Base-by-base conservation (phyloP, 2,888 invertebrate genomes). In the Habrosyne pyritoides region DNA sequence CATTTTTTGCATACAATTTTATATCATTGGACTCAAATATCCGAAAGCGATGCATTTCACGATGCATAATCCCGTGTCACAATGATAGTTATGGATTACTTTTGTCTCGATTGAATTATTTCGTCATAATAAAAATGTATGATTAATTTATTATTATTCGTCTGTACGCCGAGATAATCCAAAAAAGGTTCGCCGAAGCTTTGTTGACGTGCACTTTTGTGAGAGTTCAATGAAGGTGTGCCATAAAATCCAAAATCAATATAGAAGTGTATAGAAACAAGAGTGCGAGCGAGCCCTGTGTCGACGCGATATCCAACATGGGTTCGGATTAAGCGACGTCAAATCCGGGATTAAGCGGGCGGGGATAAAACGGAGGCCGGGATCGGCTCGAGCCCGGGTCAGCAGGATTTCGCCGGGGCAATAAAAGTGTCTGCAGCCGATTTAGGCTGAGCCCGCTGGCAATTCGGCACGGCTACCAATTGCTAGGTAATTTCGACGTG, bases 281-380 rank as follows among this genome's bases (percentile, higher is more conserved):
- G 81, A 83, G 87, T 80, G 81, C 80, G 84, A 82, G 77, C 76
- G 84, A 83, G 82, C 84, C 84, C 87, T 91, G 91, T 91, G 91
- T 87, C 89, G 91, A 89, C 93, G 94, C 93, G 94, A 94, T 93
- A 93, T 93, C 93, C 93, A 92, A 94, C 94, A 93, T 93, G 94
- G 94, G 94, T 93, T 82, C 91, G 93, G 94, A 94, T 94, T 94
- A 94, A 93, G 91, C 89, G 89, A 92, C 93, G 92, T 89, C 89
- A 90, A 93, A 93, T 93, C 93, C 90, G 77, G 93, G 93, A 93
- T 93, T 93, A 92, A 91, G 78, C 83, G 79, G 79, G 69, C 85
- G 79, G 83, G 91, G 90, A 90, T 90, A 91, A 90, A 89, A 79
- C 85, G 82, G 77, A 81, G 82, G 77, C 80, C 77, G 83, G 89